Evolutionary conservation across 2,797 vertebrate species (phyloP).

Genomic region (Paguma larvata): DNA sequence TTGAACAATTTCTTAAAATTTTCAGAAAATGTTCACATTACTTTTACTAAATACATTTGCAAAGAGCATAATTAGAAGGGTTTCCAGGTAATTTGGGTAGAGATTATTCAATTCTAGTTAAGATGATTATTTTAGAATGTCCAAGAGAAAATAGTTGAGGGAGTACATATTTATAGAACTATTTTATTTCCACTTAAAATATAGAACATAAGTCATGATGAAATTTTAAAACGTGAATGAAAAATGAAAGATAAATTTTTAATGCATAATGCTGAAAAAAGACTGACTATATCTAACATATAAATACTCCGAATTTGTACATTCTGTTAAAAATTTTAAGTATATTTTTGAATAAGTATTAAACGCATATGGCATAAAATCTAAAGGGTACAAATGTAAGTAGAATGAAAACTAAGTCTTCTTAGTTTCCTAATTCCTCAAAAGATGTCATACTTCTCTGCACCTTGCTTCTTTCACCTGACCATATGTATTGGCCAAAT

Average conservation of each 20-base stretch:
- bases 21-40: slow-evolving; percentile 5
- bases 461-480: not conserved
- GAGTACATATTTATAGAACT: not conserved
- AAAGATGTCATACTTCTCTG: not conserved
- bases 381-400: not conserved
- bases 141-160: not conserved
- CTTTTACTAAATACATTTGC: not conserved
- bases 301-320: not conserved
- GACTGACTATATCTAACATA: not conserved
- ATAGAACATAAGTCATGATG: not conserved
- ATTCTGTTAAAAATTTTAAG: not conserved
- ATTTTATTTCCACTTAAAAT: slow-evolving; percentile 1
- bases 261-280: slow-evolving; percentile 14
- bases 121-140: not conserved
- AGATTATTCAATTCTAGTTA: not conserved
- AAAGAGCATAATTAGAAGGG: not conserved
- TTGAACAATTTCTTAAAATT: not conserved
- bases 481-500: not conserved
- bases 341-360: not conserved
- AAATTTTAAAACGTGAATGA: not conserved
- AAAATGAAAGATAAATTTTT: not conserved
- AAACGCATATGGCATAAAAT: not conserved
- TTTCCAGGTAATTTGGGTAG: not conserved
- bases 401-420: not conserved
- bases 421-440: not conserved